Evolutionary conservation across 2,797 vertebrate species (phyloP), one percentile per base, ranked within the genome.

Genomic region (Apogon talboti): DNA sequence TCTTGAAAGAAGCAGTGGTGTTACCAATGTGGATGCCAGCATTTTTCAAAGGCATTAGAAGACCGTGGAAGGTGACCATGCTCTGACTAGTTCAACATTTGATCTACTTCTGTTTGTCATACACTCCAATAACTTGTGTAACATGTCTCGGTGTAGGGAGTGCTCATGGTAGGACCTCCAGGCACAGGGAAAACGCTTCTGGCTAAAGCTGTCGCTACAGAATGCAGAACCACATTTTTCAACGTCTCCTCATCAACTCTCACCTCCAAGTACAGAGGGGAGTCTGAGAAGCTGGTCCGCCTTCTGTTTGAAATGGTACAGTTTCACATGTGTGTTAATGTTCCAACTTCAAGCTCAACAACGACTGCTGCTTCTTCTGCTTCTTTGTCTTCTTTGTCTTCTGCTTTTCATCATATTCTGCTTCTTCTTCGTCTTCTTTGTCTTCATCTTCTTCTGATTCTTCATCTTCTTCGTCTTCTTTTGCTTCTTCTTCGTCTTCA

Each of bases 21-120:
- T 86, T 99, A 83, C 97, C 97, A 0, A 98, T 99, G 97, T 98
- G 96, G 97, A 99, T 99, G 96, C 97, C 97, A 0, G 96, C 97
- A 19, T 99, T 99, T 89, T 99, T 99, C 90, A 98, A 98, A 87
- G 97, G 97, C 87, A 98, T 99, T 82, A 90, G 97, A 58, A 93
- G 97, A 81, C 97, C 97, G 0, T 99, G 97, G 97, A 99, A 99
- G 94, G 97, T 99, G 92, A 3, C 14, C 24, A 14, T 24, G 2
- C 21, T 24, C 21, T 5, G 21, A n/a, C n/a, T n/a, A n/a, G 50
- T 18, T 2, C 1, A 38, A 37, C 0, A 43, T 21, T 6, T 1
- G 0, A 3, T 30, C 12, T 19, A 7, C 7, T 51, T 9, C 37
- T 10, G 57, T 44, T n/a, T 40, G 0, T 49, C 3, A 3, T 9